Percentiles rank a stretch among this genome's conserved stretches.
Evolutionary conservation across 2,888 invertebrate genomes (phyloP).

Genomic region (Plagodis pulveraria): DNA sequence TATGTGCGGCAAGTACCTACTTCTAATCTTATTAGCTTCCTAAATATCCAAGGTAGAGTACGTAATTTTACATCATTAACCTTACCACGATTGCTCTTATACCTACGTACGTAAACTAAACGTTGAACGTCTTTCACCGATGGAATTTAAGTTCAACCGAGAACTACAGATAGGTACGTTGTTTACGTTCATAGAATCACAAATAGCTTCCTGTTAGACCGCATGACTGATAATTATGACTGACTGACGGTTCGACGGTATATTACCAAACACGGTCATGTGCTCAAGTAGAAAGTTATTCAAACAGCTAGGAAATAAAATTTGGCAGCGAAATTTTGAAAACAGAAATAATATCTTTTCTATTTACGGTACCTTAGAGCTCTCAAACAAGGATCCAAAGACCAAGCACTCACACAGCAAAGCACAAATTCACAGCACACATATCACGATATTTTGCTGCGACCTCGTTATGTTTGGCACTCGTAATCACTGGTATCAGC

Average conservation of each 20-base stretch:
- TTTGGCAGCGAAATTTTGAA: background rate
- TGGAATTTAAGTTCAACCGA: slow-evolving; percentile 26
- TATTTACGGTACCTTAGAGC: no score
- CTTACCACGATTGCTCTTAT: no score
- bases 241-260: no score
- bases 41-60: no score
- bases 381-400: background rate
- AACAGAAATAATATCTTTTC: background rate
- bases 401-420: slow-evolving; percentile 3
- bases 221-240: slow-evolving; percentile 21
- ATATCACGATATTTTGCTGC: slow-evolving; percentile 7
- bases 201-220: slow-evolving; percentile 32
- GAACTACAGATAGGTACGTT: slow-evolving; percentile 14
- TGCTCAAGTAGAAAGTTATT: slow-evolving; percentile 9
- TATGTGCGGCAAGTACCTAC: no score
- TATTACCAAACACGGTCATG: slow-evolving; percentile 7
- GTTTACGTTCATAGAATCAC: slow-evolving; percentile 33
- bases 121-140: slow-evolving; percentile 6
- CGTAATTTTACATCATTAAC: no score
- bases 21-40: no score
- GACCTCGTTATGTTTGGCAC: slow-evolving; percentile 41
- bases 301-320: slow-evolving; percentile 1
- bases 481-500: slow-evolving; percentile 37
- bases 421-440: slow-evolving; percentile 19
- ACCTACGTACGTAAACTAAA: no score